A percentile compares a stretch with the other conserved stretches of the same genome.
phyloP scores from a whole-genome alignment of 64 coral and sea anemone genomes.

The Dendronephthya gigantea region DNA sequence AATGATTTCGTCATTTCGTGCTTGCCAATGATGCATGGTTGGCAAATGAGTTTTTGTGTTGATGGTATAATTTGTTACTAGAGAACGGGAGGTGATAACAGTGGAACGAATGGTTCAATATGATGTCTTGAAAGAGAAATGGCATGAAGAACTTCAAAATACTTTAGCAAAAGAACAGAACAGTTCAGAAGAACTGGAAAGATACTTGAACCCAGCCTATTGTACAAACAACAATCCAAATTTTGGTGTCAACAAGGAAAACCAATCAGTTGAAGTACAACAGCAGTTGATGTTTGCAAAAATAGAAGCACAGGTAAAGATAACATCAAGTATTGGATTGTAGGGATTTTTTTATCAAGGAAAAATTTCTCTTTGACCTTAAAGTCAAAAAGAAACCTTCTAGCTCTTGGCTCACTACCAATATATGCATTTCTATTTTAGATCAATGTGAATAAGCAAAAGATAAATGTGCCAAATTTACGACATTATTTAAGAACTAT shows the following conservation, averaged over 20 bases:
- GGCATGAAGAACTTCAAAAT: neutral
- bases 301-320: neutral
- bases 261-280: neutral
- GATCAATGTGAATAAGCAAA: slow-evolving; percentile 66
- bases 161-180: neutral
- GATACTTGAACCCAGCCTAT: neutral
- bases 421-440: neutral
- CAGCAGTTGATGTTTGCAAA: slow-evolving; percentile 3
- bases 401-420: too few species aligned
- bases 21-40: neutral
- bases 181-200: neutral
- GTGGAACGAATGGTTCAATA: slow-evolving; percentile 1
- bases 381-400: too few species aligned
- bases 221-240: neutral
- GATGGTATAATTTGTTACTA: neutral
- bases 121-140: slow-evolving; percentile 7
- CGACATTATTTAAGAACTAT: slow-evolving; percentile 57
- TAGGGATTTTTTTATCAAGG: too few species aligned
- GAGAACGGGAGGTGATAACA: neutral
- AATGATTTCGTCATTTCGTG: too few species aligned
- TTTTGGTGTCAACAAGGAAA: neutral
- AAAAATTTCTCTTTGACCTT: too few species aligned
- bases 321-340: neutral
- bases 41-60: neutral
- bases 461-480: slow-evolving; percentile 40